Percentiles rank a stretch among this genome's conserved stretches.
These are phyloP conservation scores for Acanthornis magna DNA, from an alignment of 2,797 vertebrate species.

Conservation along the genomic window DNA sequence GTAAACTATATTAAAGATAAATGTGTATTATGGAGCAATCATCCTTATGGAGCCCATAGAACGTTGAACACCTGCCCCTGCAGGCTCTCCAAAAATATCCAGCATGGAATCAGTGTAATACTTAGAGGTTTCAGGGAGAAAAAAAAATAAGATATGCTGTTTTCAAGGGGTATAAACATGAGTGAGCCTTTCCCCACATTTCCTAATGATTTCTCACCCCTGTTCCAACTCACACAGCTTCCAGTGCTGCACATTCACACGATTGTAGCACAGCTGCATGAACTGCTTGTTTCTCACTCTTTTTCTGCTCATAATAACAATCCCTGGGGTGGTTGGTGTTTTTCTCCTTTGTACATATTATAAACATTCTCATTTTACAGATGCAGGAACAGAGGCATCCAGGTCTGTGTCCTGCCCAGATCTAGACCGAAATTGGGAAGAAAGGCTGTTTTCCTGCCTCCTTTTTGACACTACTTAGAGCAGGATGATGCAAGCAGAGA, in stretches of 20 bases:
- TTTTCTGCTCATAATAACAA: background rate
- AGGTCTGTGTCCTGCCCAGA: background rate
- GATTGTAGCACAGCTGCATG: fast-evolving
- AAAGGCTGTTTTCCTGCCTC: background rate
- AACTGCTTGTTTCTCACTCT: background rate
- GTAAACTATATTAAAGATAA: slow-evolving; percentile 75
- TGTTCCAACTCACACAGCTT: background rate
- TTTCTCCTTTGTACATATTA: background rate
- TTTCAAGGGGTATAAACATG: background rate
- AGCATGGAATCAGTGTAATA: background rate
- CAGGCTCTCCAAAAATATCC: slow-evolving; percentile 65
- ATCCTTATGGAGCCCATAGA: slow-evolving; percentile 41
- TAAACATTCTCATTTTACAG: background rate
- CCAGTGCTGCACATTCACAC: background rate
- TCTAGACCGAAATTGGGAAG: fast-evolving
- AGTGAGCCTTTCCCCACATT: background rate
- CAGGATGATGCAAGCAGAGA: background rate
- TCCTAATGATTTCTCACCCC: background rate
- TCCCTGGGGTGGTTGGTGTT: background rate
- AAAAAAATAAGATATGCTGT: background rate
- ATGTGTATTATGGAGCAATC: slow-evolving; percentile 61
- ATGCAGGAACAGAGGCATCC: background rate
- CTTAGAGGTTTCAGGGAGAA: background rate
- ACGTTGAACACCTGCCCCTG: slow-evolving; percentile 64
- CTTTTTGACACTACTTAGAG: fast-evolving